Evolutionary conservation across 1,140 invertebrate species (phyloP).

Genomic region (Trissolcus basalis): DNA sequence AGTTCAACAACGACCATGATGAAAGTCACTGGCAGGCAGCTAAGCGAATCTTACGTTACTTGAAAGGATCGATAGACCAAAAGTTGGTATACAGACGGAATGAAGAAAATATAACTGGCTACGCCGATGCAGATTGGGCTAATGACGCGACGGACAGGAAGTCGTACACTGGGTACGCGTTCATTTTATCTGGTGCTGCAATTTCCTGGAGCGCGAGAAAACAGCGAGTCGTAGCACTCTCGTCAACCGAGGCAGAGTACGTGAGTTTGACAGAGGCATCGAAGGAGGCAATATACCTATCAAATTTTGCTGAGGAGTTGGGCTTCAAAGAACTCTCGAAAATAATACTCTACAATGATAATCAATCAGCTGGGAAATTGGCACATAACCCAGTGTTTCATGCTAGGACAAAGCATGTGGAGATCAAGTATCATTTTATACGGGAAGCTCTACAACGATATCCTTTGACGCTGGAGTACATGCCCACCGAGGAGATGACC

Average conservation of each 20-base stretch:
- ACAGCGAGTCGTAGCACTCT: slow-evolving; percentile 57
- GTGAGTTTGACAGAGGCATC: slow-evolving; percentile 61
- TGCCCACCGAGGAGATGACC: not conserved
- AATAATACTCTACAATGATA: slow-evolving; percentile 6
- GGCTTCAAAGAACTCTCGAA: slow-evolving; percentile 4
- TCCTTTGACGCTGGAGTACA: not conserved
- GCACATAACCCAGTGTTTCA: too few species aligned
- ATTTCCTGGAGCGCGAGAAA: slow-evolving; percentile 51
- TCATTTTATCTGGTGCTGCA: slow-evolving; percentile 22
- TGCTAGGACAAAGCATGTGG: not conserved
- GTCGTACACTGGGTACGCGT: slow-evolving; percentile 51
- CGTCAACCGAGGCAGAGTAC: slow-evolving; percentile 71
- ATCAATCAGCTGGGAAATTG: not conserved
- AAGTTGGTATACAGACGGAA: slow-evolving; percentile 4
- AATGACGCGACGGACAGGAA: slow-evolving; percentile 54
- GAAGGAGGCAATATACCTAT: slow-evolving; percentile 48
- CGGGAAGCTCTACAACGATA: not conserved
- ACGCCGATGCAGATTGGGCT: slow-evolving; percentile 61
- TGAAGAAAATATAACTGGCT: slow-evolving; percentile 18
- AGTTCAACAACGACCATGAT: slow-evolving; percentile 58
- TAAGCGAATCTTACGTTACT: slow-evolving; percentile 68
- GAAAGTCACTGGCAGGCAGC: slow-evolving; percentile 62
- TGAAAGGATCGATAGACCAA: slow-evolving; percentile 63
- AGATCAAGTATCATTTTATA: not conserved
- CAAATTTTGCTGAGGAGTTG: slow-evolving; percentile 44